phyloP scores from a whole-genome alignment of 2,888 invertebrate genomes.

The Tetropium fuscum region DNA sequence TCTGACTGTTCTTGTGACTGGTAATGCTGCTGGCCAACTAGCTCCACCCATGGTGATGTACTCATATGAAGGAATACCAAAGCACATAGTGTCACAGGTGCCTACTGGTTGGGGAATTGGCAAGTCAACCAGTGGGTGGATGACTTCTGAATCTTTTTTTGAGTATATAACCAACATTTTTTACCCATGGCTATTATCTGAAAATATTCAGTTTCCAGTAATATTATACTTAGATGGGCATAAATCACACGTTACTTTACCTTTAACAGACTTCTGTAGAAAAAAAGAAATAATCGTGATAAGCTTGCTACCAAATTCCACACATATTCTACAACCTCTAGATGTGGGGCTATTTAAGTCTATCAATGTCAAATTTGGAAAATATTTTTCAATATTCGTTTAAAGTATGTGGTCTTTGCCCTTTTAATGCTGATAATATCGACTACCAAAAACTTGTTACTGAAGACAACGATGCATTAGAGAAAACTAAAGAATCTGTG shows the following conservation, averaged over 20 bases:
- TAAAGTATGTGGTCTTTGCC: constrained; percentile 17
- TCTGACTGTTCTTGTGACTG: constrained; percentile 9
- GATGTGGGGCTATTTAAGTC: constrained; percentile 28
- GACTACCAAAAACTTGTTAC: not conserved
- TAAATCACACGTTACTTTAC: constrained; percentile 10
- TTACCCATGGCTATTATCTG: constrained; percentile 21
- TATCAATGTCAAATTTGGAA: constrained; percentile 21
- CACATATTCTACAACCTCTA: constrained; percentile 22
- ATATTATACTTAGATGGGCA: constrained; percentile 22
- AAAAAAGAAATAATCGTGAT: constrained; percentile 22
- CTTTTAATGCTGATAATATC: not conserved
- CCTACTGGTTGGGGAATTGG: constrained; percentile 32
- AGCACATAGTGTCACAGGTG: not conserved
- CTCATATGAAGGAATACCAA: constrained; percentile 18
- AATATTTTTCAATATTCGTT: constrained; percentile 18
- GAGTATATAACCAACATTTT: constrained; percentile 36
- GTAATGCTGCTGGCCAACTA: constrained; percentile 1
- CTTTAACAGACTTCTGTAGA: constrained; percentile 14
- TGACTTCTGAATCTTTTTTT: constrained; percentile 29
- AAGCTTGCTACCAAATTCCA: constrained; percentile 14
- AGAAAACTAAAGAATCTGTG: constrained; percentile 6
- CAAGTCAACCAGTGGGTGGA: constrained; percentile 32
- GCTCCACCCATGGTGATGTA: constrained; percentile 1
- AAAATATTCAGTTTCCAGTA: constrained; percentile 3
- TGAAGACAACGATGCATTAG: not conserved